A percentile compares a stretch with the other conserved stretches of the same genome.
These are phyloP conservation scores for Micronycteris hirsuta DNA, from an alignment of 2,113 vertebrate genomes.

Conservation along the genomic window DNA sequence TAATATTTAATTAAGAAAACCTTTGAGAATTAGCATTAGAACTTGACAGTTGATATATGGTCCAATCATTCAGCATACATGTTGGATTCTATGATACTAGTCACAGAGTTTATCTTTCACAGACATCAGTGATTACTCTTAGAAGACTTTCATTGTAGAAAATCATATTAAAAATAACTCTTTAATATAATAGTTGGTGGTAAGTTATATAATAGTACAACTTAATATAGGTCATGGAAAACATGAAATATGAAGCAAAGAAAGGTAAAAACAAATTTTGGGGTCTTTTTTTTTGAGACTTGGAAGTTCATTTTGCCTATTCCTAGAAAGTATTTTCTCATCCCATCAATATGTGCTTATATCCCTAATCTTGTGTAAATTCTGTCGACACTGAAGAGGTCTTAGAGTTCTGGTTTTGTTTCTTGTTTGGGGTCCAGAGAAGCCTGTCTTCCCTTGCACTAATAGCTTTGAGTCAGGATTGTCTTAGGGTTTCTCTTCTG, in stretches of 20 bases:
- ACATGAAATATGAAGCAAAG: background rate
- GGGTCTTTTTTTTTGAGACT: background rate
- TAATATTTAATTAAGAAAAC: constrained; percentile 27
- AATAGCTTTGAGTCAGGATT: background rate
- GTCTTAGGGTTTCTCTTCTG: background rate
- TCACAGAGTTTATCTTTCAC: background rate
- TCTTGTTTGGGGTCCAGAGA: background rate
- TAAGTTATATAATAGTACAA: background rate
- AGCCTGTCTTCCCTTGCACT: background rate
- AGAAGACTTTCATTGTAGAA: background rate
- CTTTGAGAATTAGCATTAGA: constrained; percentile 31
- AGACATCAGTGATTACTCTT: background rate
- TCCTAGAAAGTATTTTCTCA: background rate
- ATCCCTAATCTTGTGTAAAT: background rate
- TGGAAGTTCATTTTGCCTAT: background rate
- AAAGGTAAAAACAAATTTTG: background rate
- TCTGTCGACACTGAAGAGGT: background rate
- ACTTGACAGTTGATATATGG: background rate
- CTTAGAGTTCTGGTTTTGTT: background rate
- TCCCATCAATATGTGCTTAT: background rate
- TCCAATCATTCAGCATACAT: constrained; percentile 20
- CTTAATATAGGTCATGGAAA: background rate
- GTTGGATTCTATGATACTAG: background rate
- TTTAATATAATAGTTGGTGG: background rate
- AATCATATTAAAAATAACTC: background rate